These are phyloP conservation scores for Stenolophus ochropezus DNA, from an alignment of 2,888 invertebrate species.

Conservation along the genomic window DNA sequence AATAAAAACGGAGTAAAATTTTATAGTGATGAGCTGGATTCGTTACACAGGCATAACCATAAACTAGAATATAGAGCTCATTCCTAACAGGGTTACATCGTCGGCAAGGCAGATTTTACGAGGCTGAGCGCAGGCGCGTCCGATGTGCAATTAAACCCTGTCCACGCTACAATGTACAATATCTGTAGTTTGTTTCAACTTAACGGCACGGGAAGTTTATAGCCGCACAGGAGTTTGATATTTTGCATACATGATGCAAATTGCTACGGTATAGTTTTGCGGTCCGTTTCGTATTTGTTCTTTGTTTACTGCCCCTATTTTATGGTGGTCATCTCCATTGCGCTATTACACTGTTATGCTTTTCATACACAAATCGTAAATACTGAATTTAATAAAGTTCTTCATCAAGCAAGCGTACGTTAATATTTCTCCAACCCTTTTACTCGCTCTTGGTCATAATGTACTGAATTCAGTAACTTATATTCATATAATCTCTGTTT, in stretches of 20 bases:
- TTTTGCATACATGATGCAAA: slow-evolving; percentile 34
- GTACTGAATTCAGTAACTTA: no score
- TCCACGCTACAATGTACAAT: not conserved
- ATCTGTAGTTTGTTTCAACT: slow-evolving; percentile 28
- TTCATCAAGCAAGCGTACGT: not conserved
- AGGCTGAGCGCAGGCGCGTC: not conserved
- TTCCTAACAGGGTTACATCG: slow-evolving; percentile 34
- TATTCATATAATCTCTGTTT: no score
- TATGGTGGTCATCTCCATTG: not conserved
- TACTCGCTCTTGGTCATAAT: no score
- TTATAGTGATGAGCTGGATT: slow-evolving; percentile 49
- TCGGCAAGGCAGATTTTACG: slow-evolving; percentile 49
- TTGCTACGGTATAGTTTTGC: not conserved
- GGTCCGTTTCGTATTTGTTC: not conserved
- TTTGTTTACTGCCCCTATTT: not conserved
- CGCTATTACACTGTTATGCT: not conserved
- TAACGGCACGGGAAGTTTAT: slow-evolving; percentile 7
- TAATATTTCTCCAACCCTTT: no score
- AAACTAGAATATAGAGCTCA: slow-evolving; percentile 50
- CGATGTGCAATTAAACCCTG: slow-evolving; percentile 16
- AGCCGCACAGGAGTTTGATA: slow-evolving; percentile 11
- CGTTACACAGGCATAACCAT: slow-evolving; percentile 45
- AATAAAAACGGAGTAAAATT: slow-evolving; percentile 44
- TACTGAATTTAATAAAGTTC: not conserved
- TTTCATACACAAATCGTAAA: not conserved